Evolutionary conservation across 2,113 vertebrate genomes (phyloP).

Genomic region (Callospermophilus lateralis): DNA sequence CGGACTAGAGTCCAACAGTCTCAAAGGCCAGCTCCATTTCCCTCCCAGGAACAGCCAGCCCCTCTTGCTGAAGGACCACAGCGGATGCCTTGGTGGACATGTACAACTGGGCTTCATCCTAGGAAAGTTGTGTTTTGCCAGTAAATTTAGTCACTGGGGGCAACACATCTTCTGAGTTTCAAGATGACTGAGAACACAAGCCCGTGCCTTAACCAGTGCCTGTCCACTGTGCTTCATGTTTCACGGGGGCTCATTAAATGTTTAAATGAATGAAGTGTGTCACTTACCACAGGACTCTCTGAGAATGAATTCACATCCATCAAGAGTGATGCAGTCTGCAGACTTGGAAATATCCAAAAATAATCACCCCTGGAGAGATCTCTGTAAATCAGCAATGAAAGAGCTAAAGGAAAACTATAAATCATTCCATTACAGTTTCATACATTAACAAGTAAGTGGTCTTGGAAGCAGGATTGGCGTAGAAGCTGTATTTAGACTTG

Average conservation of each 20-base stretch:
- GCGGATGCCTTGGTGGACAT: not conserved
- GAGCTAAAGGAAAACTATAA: constrained; percentile 67
- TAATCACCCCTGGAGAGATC: constrained; percentile 72
- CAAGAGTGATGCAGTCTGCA: constrained; percentile 4
- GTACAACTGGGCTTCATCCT: not conserved
- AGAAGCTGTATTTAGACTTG: constrained; percentile 62
- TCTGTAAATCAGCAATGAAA: constrained; percentile 71
- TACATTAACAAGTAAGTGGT: constrained; percentile 67
- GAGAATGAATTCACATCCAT: constrained; percentile 57
- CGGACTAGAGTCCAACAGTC: not conserved
- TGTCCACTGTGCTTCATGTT: not conserved
- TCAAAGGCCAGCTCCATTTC: not conserved
- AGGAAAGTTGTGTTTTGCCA: constrained; percentile 19
- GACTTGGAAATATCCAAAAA: constrained; percentile 66
- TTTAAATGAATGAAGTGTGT: constrained; percentile 28
- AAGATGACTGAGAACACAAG: not conserved
- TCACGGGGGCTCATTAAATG: not conserved
- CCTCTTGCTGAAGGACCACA: not conserved
- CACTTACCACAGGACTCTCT: not conserved
- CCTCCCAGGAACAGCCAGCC: not conserved
- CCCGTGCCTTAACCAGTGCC: not conserved
- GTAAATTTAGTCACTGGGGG: not conserved
- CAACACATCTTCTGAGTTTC: not conserved
- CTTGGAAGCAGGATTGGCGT: constrained; percentile 60
- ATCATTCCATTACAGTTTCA: constrained; percentile 69